phyloP scores from a whole-genome alignment of 1,140 invertebrate genomes.

The Bombus vancouverensis region DNA sequence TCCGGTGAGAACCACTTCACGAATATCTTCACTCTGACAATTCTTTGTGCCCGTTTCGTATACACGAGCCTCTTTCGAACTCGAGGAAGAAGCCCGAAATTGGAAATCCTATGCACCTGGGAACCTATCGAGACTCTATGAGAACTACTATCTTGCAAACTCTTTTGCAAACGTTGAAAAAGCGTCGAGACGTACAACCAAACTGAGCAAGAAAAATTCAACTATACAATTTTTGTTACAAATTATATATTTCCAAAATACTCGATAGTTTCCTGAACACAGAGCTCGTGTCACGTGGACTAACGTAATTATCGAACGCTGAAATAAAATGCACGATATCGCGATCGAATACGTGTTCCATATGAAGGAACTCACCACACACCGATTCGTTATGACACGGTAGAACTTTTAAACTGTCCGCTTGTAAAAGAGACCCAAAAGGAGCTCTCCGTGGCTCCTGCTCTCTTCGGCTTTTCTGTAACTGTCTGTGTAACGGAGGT shows the following conservation, averaged over 20 bases:
- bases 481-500: slow-evolving; percentile 81
- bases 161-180: too few relatives aligned
- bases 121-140: too few relatives aligned
- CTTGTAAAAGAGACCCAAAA: slow-evolving; percentile 51
- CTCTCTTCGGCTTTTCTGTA: slow-evolving; percentile 79
- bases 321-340: slow-evolving; percentile 13
- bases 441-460: slow-evolving; percentile 78
- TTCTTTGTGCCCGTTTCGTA: neutral
- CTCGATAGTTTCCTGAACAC: slow-evolving; percentile 36
- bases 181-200: too few relatives aligned
- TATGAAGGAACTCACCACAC: slow-evolving; percentile 74
- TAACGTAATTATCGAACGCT: slow-evolving; percentile 10
- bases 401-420: slow-evolving; percentile 15
- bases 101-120: too few relatives aligned
- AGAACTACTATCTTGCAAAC: too few relatives aligned
- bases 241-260: neutral
- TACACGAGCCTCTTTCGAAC: too few relatives aligned
- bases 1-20: slow-evolving; percentile 38
- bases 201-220: too few relatives aligned
- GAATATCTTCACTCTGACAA: slow-evolving; percentile 51
- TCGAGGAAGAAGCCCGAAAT: too few relatives aligned
- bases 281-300: slow-evolving; percentile 47
- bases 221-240: neutral
- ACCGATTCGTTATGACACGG: slow-evolving; percentile 65
- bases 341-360: neutral